Conservation (phyloP, 2,797 vertebrate genomes). For the Anolis apletophallus region DNA sequence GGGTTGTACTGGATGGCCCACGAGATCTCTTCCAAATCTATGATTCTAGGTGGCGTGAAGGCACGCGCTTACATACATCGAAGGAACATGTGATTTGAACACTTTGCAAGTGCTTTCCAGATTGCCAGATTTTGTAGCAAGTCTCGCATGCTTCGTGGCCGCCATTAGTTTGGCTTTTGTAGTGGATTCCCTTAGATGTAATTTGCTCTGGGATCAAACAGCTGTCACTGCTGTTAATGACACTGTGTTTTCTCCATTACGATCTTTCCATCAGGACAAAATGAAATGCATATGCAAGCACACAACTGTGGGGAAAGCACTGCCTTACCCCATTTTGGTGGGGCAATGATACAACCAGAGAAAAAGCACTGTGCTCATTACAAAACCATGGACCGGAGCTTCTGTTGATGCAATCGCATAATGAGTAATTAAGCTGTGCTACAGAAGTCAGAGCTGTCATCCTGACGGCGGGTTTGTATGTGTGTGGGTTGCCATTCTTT, state of each 20-base stretch:
- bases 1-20: no score
- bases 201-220: slow-evolving; percentile 89
- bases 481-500: slow-evolving; percentile 60
- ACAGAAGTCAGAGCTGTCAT: slow-evolving; percentile 76
- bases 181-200: slow-evolving; percentile 84
- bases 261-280: slow-evolving; percentile 74
- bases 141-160: not conserved
- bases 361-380: slow-evolving; percentile 80
- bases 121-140: slow-evolving; percentile 14
- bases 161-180: slow-evolving; percentile 50
- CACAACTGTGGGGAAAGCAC: slow-evolving; percentile 62
- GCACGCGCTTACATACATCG: no score
- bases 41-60: no score
- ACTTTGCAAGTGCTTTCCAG: not conserved
- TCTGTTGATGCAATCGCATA: slow-evolving; percentile 81
- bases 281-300: slow-evolving; percentile 40
- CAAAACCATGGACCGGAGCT: slow-evolving; percentile 80
- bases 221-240: slow-evolving; percentile 89
- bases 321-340: slow-evolving; percentile 83
- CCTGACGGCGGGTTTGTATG: slow-evolving; percentile 69
- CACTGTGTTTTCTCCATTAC: slow-evolving; percentile 85
- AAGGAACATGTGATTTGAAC: not conserved
- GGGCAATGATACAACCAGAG: slow-evolving; percentile 80
- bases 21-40: no score
- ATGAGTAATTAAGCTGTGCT: slow-evolving; percentile 84